These are phyloP conservation scores for Calosoma granatense DNA, from an alignment of 1,140 invertebrate genomes.

Conservation along the genomic window DNA sequence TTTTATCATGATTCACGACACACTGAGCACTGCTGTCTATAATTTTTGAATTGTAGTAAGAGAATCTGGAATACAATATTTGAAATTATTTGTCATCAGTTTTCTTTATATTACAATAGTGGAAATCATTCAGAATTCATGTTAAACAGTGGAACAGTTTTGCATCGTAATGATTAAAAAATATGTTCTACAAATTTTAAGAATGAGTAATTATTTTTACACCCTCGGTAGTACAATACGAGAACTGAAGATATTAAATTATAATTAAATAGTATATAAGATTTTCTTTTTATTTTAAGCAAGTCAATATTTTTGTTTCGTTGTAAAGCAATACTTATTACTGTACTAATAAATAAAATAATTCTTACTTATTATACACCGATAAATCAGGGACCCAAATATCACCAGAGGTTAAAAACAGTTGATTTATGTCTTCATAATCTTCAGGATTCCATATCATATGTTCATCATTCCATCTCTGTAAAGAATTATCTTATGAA, in stretches of 20 bases:
- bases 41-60: constrained; percentile 19
- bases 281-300: background rate
- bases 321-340: too few relatives aligned
- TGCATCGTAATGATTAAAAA: background rate
- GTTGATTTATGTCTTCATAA: constrained; percentile 30
- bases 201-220: too few relatives aligned
- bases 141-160: background rate
- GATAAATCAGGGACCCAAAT: constrained; percentile 41
- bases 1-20: constrained; percentile 21
- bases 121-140: constrained; percentile 7
- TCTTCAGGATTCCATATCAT: constrained; percentile 37
- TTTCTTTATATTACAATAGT: constrained; percentile 16
- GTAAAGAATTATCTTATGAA: constrained; percentile 13
- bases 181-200: too few relatives aligned
- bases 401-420: constrained; percentile 32
- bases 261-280: too few relatives aligned
- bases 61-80: constrained; percentile 29
- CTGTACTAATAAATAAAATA: constrained; percentile 15
- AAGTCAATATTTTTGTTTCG: constrained; percentile 3
- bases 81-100: too few relatives aligned
- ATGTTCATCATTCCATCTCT: constrained; percentile 38
- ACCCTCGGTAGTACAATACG: too few relatives aligned
- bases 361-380: constrained; percentile 37
- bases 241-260: too few relatives aligned
- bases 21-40: constrained; percentile 22